Base-by-base conservation (phyloP, 2,797 vertebrate genomes). In the Sebastes itinus region DNA sequence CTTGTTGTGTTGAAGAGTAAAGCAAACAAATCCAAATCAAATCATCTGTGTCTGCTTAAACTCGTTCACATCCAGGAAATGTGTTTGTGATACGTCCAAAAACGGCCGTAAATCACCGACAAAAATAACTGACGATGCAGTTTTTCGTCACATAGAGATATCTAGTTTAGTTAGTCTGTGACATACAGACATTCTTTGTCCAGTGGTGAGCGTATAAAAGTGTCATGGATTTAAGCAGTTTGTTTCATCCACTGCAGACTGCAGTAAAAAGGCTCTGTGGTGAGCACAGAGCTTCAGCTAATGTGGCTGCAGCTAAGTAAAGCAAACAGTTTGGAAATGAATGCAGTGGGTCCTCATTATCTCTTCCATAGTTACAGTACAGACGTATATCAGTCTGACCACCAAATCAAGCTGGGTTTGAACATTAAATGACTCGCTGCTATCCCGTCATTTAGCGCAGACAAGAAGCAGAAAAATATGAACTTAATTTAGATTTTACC, bases 11-110 rank as follows among this genome's bases (percentile, higher is more conserved):
- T 65, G n/a, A 69, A 68, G 6, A 7, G 20, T 22, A 23, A 49
- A 63, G 32, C n/a, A 72, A 72, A 35, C 35, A 35, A 68, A 33
- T 62, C 23, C 8, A 35, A 28, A 35, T 70, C 5, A 27, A 63
- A 68, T 54, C 9, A 13, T 42, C 66, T 84, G 78, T 28, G 3
- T 78, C 38, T 30, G 56, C 63, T 54, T 22, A 38, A 65, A 72
- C 27, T 80, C 28, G 2, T 73, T 23, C 61, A 73, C 20, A 55
- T 85, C 55, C 60, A 38, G 0, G 46, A 49, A 49, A 49, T 18
- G 18, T 49, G 18, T 49, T 49, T 49, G 18, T 49, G 46, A 49
- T 49, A 49, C 46, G 18, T 35, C 16, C 46, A 49, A 49, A 49
- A 49, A 49, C 18, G 6, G 0, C 18, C 46, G 16, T 49, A 20